A percentile compares a stretch with the other conserved stretches of the same genome.
phyloP scores from a whole-genome alignment of 2,888 invertebrate species.

The Xiphydria camelus region DNA sequence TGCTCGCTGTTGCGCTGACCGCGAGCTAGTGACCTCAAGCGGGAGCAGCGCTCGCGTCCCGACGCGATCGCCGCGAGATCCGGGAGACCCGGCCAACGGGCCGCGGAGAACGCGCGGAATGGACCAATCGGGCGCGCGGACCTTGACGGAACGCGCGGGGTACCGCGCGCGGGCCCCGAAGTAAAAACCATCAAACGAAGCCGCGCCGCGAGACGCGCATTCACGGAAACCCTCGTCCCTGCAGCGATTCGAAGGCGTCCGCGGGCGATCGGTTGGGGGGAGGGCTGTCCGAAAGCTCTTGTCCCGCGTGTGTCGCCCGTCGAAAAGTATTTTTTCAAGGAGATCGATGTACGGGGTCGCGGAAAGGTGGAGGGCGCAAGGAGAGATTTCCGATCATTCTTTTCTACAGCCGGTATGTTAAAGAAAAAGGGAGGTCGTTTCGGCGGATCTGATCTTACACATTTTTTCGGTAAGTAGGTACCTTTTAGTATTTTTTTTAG shows the following conservation, averaged over 20 bases:
- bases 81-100: constrained; percentile 39
- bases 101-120: constrained; percentile 25
- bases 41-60: constrained; percentile 13
- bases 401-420: too few relatives aligned
- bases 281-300: too few relatives aligned
- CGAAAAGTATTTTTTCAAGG: too few relatives aligned
- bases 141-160: too few relatives aligned
- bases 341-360: too few relatives aligned
- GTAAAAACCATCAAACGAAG: constrained; percentile 50
- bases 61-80: constrained; percentile 14
- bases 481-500: too few relatives aligned
- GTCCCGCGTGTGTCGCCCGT: too few relatives aligned
- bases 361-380: too few relatives aligned
- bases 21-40: constrained; percentile 11
- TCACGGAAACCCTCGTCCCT: constrained; percentile 33
- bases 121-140: constrained; percentile 39
- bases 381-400: too few relatives aligned
- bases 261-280: constrained; percentile 26
- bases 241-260: constrained; percentile 35
- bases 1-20: background rate
- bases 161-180: constrained; percentile 32
- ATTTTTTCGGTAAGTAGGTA: too few relatives aligned
- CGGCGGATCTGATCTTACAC: too few relatives aligned
- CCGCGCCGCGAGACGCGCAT: constrained; percentile 34
- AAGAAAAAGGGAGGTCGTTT: too few relatives aligned